Conservation (phyloP, 2,113 vertebrate genomes). For the Phasianus colchicus region DNA sequence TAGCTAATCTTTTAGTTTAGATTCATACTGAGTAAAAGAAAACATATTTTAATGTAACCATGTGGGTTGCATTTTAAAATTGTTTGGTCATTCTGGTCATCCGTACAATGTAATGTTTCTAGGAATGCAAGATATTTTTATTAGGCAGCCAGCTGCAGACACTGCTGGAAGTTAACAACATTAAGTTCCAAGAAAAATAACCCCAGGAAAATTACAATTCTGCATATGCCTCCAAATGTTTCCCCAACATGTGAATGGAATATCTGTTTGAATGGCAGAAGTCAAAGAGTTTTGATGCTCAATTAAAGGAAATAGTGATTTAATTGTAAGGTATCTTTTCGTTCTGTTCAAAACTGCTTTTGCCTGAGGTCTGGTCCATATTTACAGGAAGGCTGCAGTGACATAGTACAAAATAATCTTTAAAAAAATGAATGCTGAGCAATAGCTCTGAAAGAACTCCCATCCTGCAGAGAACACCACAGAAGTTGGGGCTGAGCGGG, state of each 20-base stretch:
- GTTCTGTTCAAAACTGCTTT: neutral
- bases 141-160: conserved; percentile 28
- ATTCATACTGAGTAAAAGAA: neutral
- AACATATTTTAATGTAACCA: neutral
- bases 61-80: neutral
- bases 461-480: neutral
- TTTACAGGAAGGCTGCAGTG: neutral
- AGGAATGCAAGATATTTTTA: conserved; percentile 59
- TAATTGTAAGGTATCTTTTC: neutral
- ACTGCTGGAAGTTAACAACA: neutral
- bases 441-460: neutral
- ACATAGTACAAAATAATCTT: neutral
- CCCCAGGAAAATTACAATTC: conserved; percentile 6
- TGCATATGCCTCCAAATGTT: conserved; percentile 18
- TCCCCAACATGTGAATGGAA: neutral
- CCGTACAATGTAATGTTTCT: conserved; percentile 8
- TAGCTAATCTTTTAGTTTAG: neutral
- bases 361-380: neutral
- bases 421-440: neutral
- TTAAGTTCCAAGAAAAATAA: conserved; percentile 31
- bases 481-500: neutral
- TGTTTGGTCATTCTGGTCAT: neutral
- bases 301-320: conserved; percentile 14
- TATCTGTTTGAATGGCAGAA: conserved; percentile 12
- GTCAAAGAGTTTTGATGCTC: neutral